Conservation (phyloP, 2,113 vertebrate genomes). For the Microcebus griseorufus region DNA sequence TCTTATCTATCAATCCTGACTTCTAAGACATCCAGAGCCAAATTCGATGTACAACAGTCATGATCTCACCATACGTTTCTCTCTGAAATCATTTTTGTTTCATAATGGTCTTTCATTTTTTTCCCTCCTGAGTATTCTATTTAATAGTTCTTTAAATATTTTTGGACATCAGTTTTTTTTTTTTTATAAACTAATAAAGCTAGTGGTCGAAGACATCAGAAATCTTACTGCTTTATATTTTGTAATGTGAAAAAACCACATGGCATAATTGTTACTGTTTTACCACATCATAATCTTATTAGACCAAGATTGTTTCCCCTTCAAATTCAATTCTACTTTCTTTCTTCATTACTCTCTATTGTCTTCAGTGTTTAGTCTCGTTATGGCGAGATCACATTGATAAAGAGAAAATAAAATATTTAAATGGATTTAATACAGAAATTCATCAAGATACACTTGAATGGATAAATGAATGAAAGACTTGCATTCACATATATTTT, state of each 20-base stretch:
- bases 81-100: background rate
- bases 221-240: background rate
- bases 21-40: background rate
- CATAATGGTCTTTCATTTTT: background rate
- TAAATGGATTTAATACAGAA: background rate
- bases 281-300: background rate
- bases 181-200: background rate
- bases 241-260: background rate
- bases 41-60: background rate
- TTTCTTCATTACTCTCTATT: background rate
- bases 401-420: background rate
- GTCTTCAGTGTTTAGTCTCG: background rate
- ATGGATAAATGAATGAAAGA: background rate
- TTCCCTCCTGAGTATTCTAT: background rate
- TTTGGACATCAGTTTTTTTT: background rate
- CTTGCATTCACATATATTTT: background rate
- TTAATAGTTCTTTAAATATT: background rate
- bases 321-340: background rate
- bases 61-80: background rate
- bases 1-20: background rate
- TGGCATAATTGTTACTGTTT: background rate
- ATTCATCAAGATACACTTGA: background rate
- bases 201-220: background rate
- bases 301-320: background rate
- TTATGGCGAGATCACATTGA: background rate